phyloP scores from a whole-genome alignment of 2,797 vertebrate genomes.

The Sebastes umbrosus region DNA sequence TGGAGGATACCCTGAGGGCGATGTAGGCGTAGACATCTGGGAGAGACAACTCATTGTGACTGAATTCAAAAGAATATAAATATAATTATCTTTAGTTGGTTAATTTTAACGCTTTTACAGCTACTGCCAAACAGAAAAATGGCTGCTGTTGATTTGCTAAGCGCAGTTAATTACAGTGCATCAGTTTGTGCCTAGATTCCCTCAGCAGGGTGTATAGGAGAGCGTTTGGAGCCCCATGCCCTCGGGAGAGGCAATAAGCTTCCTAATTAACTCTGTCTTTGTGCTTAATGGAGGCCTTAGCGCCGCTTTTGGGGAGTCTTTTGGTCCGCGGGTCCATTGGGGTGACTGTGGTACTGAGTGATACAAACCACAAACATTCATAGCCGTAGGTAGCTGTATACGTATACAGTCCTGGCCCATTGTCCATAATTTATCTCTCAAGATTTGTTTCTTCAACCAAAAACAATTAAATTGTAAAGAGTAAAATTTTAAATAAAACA shows the following conservation, averaged over 20 bases:
- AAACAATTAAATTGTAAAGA: not conserved
- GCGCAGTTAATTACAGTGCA: constrained; percentile 76
- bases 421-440: constrained; percentile 4
- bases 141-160: constrained; percentile 65
- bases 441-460: not conserved
- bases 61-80: constrained; percentile 58
- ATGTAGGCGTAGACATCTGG: constrained; percentile 28
- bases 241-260: constrained; percentile 80
- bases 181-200: constrained; percentile 61
- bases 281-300: constrained; percentile 79
- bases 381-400: constrained; percentile 7
- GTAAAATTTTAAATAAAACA: not conserved
- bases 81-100: constrained; percentile 57
- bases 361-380: constrained; percentile 47
- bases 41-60: constrained; percentile 44
- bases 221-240: constrained; percentile 61
- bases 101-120: constrained; percentile 53
- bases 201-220: constrained; percentile 64
- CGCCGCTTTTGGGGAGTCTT: constrained; percentile 68
- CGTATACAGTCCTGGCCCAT: not conserved
- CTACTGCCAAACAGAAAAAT: constrained; percentile 61
- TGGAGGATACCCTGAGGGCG: constrained; percentile 22
- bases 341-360: constrained; percentile 57
- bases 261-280: constrained; percentile 85
- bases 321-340: constrained; percentile 59